These are phyloP conservation scores for Cheirogaleus medius DNA, from an alignment of 2,113 vertebrate genomes.

Conservation along the genomic window DNA sequence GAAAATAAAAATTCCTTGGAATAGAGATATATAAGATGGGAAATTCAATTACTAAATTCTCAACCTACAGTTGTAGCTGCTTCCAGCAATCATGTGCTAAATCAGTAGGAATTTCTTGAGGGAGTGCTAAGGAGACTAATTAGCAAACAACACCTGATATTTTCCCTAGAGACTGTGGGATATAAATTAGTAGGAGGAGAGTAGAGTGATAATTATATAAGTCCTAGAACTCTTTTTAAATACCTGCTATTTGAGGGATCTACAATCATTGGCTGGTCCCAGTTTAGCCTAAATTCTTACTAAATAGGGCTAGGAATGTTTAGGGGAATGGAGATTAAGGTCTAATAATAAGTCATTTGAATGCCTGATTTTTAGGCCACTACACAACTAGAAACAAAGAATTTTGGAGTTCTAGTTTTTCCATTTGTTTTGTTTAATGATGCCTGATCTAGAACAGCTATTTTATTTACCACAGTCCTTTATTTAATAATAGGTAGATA, in stretches of 20 bases:
- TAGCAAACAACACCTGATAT: conserved; percentile 32
- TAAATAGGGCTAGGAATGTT: neutral
- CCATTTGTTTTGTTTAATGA: neutral
- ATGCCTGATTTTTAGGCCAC: neutral
- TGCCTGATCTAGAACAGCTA: neutral
- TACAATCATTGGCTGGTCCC: neutral
- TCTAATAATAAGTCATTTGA: neutral
- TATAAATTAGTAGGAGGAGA: conserved; percentile 34
- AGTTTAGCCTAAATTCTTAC: conserved; percentile 40
- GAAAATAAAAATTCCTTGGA: neutral
- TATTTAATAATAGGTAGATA: neutral
- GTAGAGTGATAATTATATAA: conserved; percentile 7
- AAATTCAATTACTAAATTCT: conserved; percentile 28
- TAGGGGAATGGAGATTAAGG: neutral
- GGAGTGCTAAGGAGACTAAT: conserved; percentile 26
- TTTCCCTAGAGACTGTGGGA: neutral
- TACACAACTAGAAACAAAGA: neutral
- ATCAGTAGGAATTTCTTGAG: conserved; percentile 42
- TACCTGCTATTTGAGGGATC: conserved; percentile 19
- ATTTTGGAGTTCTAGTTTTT: conserved; percentile 19
- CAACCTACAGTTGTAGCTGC: neutral
- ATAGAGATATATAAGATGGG: neutral
- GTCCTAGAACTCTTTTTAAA: conserved; percentile 24
- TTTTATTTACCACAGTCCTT: neutral
- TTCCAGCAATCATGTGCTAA: conserved; percentile 4